phyloP scores from a whole-genome alignment of 2,888 invertebrate species.

The Microplitis manilae region DNA sequence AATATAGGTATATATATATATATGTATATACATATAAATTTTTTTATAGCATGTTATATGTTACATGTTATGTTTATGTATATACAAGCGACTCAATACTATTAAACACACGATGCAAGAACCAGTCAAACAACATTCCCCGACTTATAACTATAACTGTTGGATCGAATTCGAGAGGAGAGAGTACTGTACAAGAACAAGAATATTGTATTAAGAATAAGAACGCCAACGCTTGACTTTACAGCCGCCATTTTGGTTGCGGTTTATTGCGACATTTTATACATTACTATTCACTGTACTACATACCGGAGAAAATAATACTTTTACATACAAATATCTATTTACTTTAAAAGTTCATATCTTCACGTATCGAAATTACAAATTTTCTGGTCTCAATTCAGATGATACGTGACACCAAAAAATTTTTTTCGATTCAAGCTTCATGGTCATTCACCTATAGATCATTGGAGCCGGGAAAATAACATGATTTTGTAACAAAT shows the following conservation, averaged over 20 bases:
- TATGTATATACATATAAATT: background rate
- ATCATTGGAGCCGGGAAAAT: no score
- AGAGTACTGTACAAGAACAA: slow-evolving; percentile 17
- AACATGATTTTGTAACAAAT: no score
- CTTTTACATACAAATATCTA: no score
- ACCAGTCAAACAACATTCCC: slow-evolving; percentile 64
- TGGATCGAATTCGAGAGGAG: slow-evolving; percentile 43
- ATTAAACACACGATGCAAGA: slow-evolving; percentile 37
- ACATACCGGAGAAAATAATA: slow-evolving; percentile 40
- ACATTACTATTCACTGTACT: slow-evolving; percentile 52
- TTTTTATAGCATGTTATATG: slow-evolving; percentile 22
- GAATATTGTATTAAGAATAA: background rate
- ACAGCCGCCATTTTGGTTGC: slow-evolving; percentile 18
- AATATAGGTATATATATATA: background rate
- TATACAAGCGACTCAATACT: background rate
- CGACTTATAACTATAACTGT: slow-evolving; percentile 41
- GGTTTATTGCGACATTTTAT: slow-evolving; percentile 1
- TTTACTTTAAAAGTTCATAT: no score
- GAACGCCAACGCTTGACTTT: slow-evolving; percentile 20
- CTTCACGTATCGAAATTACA: no score
- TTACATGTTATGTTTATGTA: background rate
- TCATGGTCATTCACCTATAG: no score
- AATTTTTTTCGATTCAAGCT: no score
- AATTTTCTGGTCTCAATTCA: no score
- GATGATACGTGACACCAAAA: no score